Conservation (phyloP, 2,113 vertebrate genomes). For the Lethenteron reissneri region DNA sequence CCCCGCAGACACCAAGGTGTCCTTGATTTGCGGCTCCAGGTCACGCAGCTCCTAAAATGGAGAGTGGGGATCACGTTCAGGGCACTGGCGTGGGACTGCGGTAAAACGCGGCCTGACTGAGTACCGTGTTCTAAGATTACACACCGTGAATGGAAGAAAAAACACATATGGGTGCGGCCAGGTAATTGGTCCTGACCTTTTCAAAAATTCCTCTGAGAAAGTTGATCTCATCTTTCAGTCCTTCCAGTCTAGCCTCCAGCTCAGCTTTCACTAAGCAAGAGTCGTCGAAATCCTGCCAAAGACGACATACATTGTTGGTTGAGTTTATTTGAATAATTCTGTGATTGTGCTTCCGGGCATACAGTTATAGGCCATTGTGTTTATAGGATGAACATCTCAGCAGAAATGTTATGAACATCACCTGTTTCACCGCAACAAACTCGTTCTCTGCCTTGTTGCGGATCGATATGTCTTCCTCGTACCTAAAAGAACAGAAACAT, state of each 20-base stretch:
- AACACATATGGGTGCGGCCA: no score
- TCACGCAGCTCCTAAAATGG: slow-evolving; percentile 42
- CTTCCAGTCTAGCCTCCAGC: slow-evolving; percentile 36
- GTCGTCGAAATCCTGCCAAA: slow-evolving; percentile 45
- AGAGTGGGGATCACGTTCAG: no score
- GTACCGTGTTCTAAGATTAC: no score
- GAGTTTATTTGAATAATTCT: no score
- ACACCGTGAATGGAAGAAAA: no score
- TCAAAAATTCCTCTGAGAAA: slow-evolving; percentile 45
- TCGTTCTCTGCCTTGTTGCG: slow-evolving; percentile 60
- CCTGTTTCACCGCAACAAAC: slow-evolving; percentile 79
- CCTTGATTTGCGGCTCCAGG: slow-evolving; percentile 46
- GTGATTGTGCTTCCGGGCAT: no score
- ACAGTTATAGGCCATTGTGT: no score
- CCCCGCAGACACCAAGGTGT: slow-evolving; percentile 50
- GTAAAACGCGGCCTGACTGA: no score
- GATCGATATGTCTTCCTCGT: slow-evolving; percentile 79
- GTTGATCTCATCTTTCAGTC: slow-evolving; percentile 39
- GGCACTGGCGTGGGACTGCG: no score
- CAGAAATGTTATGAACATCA: slow-evolving; percentile 14
- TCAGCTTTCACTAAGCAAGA: slow-evolving; percentile 47
- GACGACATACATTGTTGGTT: neutral
- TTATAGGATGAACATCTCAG: no score
- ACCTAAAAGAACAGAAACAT: slow-evolving; percentile 23
- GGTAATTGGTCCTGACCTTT: slow-evolving; percentile 13